Conservation (phyloP, 1,140 invertebrate genomes). For the Hycleus cichorii region DNA sequence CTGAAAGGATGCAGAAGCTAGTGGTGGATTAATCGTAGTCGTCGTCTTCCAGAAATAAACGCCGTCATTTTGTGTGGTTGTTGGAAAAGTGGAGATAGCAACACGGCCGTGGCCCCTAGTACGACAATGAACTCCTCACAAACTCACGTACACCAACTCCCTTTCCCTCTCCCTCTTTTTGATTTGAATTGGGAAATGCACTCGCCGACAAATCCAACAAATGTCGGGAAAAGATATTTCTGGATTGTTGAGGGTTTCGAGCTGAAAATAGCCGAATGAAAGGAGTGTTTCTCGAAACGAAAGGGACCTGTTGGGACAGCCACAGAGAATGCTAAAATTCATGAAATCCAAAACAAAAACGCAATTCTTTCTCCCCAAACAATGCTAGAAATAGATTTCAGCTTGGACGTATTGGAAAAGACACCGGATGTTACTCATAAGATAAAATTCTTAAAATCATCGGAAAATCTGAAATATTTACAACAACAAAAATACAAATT, state of each 20-base stretch:
- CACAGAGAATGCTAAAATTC: background rate
- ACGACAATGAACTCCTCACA: slow-evolving; percentile 21
- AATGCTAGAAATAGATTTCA: too few species aligned
- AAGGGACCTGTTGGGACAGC: slow-evolving; percentile 5
- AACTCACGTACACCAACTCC: background rate
- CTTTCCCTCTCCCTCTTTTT: background rate
- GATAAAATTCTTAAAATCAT: too few species aligned
- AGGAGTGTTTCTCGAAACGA: slow-evolving; percentile 6
- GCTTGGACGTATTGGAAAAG: too few species aligned
- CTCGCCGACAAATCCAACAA: too few species aligned
- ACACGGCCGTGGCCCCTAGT: slow-evolving; percentile 11
- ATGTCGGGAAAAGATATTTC: slow-evolving; percentile 6
- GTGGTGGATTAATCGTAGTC: slow-evolving; percentile 9
- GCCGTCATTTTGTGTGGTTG: background rate
- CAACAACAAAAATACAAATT: too few species aligned
- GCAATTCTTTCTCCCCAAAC: too few species aligned
- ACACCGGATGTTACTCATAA: too few species aligned
- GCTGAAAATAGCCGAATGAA: slow-evolving; percentile 7
- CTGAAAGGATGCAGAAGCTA: slow-evolving; percentile 15
- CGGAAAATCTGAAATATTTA: too few species aligned
- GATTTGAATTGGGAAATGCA: too few species aligned
- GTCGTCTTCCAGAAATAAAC: slow-evolving; percentile 14
- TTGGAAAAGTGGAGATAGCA: background rate
- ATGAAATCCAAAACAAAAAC: too few species aligned
- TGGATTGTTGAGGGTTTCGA: slow-evolving; percentile 6